These are phyloP conservation scores for Conistra vaccinii DNA, from an alignment of 2,888 invertebrate species.

Conservation along the genomic window DNA sequence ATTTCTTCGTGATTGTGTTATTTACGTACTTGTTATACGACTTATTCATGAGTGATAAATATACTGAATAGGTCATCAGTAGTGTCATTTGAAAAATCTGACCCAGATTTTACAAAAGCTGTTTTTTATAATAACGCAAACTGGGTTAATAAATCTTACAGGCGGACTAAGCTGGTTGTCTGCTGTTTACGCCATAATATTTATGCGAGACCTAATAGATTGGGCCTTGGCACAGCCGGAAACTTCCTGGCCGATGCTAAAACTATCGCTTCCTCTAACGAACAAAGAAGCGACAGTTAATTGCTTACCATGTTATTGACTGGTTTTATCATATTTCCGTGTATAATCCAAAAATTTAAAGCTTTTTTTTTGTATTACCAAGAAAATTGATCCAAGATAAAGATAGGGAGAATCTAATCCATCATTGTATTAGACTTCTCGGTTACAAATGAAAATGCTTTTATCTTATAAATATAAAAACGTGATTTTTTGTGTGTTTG, in stretches of 20 bases:
- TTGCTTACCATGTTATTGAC: conserved; percentile 16
- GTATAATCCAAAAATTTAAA: neutral
- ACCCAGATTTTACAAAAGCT: neutral
- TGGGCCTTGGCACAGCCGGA: conserved; percentile 41
- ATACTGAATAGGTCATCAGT: neutral
- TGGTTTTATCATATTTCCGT: neutral
- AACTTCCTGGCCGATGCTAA: conserved; percentile 29
- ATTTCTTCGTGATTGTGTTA: conserved; percentile 6
- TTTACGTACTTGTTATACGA: neutral
- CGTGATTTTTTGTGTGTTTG: too few species aligned
- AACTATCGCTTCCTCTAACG: conserved; percentile 44
- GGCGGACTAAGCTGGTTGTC: neutral
- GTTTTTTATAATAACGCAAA: neutral
- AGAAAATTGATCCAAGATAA: neutral
- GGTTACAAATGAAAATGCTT: conserved; percentile 1
- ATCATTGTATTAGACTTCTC: neutral
- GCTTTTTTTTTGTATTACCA: neutral
- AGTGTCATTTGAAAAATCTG: neutral
- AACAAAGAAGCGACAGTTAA: conserved; percentile 39
- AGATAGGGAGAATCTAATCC: neutral
- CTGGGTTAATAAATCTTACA: conserved; percentile 3
- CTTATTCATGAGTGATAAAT: neutral
- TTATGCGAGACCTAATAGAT: conserved; percentile 38
- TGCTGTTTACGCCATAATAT: conserved; percentile 21
- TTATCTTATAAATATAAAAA: too few species aligned